Base-by-base conservation (phyloP, 2,797 vertebrate genomes). In the Toxotes lorentzi region DNA sequence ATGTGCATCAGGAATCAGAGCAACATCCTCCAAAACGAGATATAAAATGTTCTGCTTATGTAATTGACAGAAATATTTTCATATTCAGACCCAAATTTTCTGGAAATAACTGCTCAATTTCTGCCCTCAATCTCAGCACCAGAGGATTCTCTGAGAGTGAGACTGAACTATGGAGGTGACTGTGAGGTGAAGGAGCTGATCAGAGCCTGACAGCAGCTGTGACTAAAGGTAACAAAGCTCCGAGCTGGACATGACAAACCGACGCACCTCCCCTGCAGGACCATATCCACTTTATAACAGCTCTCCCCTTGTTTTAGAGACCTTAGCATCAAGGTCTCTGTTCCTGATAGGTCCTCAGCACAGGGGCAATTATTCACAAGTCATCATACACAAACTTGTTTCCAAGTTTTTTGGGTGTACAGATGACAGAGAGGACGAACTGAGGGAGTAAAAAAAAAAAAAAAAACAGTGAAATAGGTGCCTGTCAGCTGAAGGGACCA, bases 161-260 rank as follows among this genome's bases (percentile, higher is more conserved):
- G 70, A 32, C 47, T 48, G 40, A 70, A 69, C 58, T 4, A n/a
- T 27, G 54, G 75, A 78, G 71, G 79, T 77, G 57, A 67, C n/a
- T 2, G 69, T 27, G 69, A 79, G 86, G 70, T 75, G 83, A 87
- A 78, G 66, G 84, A 80, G 75, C 81, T 62, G 82, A 83, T 86
- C 70, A 27, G 70, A 61, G 73, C 53, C 63, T 3, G 23, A 79
- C 76, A 73, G 72, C 71, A 88, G 67, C 70, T 43, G 54, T 67
- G 85, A 84, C 68, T 79, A 23, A 81, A 85, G 70, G 67, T 87
- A 86, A 86, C 84, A 77, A 86, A 81, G 81, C 70, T 43, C 58
- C 56, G 71, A 85, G 83, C 74, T 6, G 61, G 88, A 82, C 62
- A 73, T 81, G 85, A 85, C 76, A 83, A 82, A 74, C 75, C 62